Base-by-base conservation (phyloP, 2,113 vertebrate species). In the Pteruthius melanotis region DNA sequence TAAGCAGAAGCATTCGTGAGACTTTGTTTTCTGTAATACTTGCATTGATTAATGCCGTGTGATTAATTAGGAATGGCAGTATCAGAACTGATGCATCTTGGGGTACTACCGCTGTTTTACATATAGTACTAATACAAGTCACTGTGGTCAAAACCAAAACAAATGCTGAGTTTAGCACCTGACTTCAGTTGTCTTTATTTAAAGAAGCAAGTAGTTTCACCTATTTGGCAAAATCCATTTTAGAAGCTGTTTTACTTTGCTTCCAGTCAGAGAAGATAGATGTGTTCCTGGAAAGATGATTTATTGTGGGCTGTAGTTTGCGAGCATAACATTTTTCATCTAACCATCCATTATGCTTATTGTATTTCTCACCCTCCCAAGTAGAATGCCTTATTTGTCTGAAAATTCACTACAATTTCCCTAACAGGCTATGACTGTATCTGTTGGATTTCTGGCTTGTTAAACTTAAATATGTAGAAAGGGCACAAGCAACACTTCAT, bases 331-430 rank as follows among this genome's bases (percentile, higher is more conserved):
- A 65, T 65, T 95, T 95, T 93, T 69, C 10, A 53, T 64, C 35
- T 74, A 94, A 83, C 52, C 7, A 44, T 84, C 47, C 35, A 17
- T 88, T 92, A 80, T 2, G 3, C 30, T 80, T 92, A 86, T 74
- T 95, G 71, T 86, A 45, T 88, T 95, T 76, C 76, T 86, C 42
- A 42, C 3, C 50, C 60, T 92, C 68, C 37, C 68, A 83, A 80
- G 52, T 28, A 80, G 79, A 95, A 94, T 54, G 60, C 94, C 76
- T 80, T 92, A 85, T 94, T 96, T 96, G 83, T 93, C 47, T 83
- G 89, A 90, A 92, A 96, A 53, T 33, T 61, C 54, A 40, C 28
- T 92, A 11, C 65, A 50, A 0, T 69, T 93, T 15, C 37, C 30
- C n/a, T 45, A 90, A 65, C 26, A 80, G 37, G 13, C 75, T 76